Evolutionary conservation across 2,888 invertebrate genomes (phyloP).

Genomic region (Eupithecia dodoneata): DNA sequence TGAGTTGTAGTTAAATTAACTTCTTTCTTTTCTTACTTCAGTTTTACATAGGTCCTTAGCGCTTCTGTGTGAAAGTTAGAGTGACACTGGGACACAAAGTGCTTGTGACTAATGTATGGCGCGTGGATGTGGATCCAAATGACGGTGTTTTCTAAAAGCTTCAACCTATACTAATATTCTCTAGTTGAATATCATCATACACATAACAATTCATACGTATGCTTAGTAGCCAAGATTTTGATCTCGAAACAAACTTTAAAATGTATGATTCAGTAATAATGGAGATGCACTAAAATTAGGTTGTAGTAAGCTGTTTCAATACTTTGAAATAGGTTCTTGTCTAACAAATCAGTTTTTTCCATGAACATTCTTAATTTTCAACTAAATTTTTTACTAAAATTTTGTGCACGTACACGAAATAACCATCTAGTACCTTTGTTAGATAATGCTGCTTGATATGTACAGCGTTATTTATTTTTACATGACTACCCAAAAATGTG

Average conservation of each 20-base stretch:
- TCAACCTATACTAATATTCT: slow-evolving; percentile 34
- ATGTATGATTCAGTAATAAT: slow-evolving; percentile 62
- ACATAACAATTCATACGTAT: slow-evolving; percentile 12
- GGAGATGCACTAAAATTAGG: slow-evolving; percentile 53
- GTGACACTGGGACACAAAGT: slow-evolving; percentile 53
- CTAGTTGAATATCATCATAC: slow-evolving; percentile 33
- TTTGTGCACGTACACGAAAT: too few relatives aligned
- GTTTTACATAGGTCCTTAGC: too few relatives aligned
- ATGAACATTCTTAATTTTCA: too few relatives aligned
- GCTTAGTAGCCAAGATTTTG: not conserved
- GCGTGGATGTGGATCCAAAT: slow-evolving; percentile 56
- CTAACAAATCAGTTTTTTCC: not conserved
- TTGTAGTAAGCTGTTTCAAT: not conserved
- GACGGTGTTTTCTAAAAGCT: slow-evolving; percentile 70
- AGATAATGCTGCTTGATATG: too few relatives aligned
- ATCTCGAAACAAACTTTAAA: slow-evolving; percentile 27
- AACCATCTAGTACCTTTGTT: too few relatives aligned
- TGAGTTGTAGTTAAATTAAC: too few relatives aligned
- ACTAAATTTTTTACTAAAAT: too few relatives aligned
- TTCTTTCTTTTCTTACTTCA: too few relatives aligned
- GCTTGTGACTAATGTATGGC: slow-evolving; percentile 23
- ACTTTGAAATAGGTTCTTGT: not conserved
- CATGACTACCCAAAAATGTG: too few relatives aligned
- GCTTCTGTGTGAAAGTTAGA: too few relatives aligned
- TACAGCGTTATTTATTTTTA: too few relatives aligned